Evolutionary conservation across 1,140 invertebrate species (phyloP).

Genomic region (Homalodisca vitripennis): DNA sequence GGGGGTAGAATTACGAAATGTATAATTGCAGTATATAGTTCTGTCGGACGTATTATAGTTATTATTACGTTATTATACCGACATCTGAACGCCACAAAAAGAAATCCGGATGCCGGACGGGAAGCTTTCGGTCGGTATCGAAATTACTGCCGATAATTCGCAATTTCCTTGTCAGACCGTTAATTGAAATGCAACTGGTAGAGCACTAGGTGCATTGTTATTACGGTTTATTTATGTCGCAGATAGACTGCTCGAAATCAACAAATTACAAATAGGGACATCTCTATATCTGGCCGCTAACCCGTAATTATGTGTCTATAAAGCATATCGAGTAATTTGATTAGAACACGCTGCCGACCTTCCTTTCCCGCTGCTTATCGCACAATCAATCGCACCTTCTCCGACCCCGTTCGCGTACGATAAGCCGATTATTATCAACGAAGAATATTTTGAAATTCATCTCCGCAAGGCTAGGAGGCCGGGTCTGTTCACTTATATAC

Average conservation of each 20-base stretch:
- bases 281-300: slow-evolving; percentile 15
- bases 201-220: slow-evolving; percentile 20
- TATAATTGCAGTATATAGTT: neutral
- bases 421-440: slow-evolving; percentile 6
- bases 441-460: slow-evolving; percentile 15
- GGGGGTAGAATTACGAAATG: neutral
- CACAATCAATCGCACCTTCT: neutral
- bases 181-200: slow-evolving; percentile 23
- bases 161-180: slow-evolving; percentile 21
- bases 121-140: neutral
- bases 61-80: slow-evolving; percentile 14
- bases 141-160: slow-evolving; percentile 21
- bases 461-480: neutral
- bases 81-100: slow-evolving; percentile 1
- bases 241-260: neutral
- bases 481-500: neutral
- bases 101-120: neutral
- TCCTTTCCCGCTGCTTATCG: slow-evolving; percentile 1
- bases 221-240: slow-evolving; percentile 13
- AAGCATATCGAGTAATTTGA: slow-evolving; percentile 4
- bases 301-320: slow-evolving; percentile 20
- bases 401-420: neutral
- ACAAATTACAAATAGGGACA: slow-evolving; percentile 17
- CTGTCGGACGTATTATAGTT: slow-evolving; percentile 11
- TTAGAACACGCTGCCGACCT: slow-evolving; percentile 17